Base-by-base conservation (phyloP, 2,113 vertebrate genomes). In the Lipophrys pholis region DNA sequence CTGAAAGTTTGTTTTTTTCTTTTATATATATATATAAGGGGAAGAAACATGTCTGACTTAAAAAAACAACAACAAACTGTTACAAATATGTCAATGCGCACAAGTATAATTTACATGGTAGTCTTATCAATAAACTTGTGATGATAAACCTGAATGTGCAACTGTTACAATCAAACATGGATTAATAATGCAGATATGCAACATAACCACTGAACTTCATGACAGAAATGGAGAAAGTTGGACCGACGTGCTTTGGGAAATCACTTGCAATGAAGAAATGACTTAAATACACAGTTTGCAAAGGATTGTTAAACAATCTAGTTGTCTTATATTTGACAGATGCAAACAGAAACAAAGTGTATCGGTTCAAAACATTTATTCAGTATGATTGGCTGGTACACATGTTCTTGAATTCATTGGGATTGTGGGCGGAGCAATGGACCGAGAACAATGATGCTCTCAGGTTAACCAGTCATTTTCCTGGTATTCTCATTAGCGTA, bases 121-220 rank as follows among this genome's bases (percentile, higher is more conserved):
- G 15, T 45, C 63, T 50, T 77, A 63, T 69, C 49, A 84, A 80
- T 79, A 77, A 76, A 81, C 52, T 40, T 69, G 51, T 71, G 40
- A 55, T 55, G 38, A 49, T 39, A 56, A 48, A 74, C 3, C 4
- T n/a, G 6, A 48, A 3, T 45, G 43, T 45, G 11, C 11, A 12
- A 48, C 11, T n/a, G 6, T 14, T 5, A 7, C 1, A 2, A 7
- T 12, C 6, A n/a, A 7, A 53, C 11, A 10, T 53, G 17, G 9
- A 17, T 43, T 0, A 49, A 15, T 12, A 11, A 5, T 30, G 21
- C 21, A 30, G 21, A 2, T 30, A 30, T 30, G 21, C 21, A 30
- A 30, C 21, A 30, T 30, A 30, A 30, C 21, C 21, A 30, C 21
- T 30, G 21, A 30, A 30, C 2, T 2, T 2, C 21, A 2, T 30